Evolutionary conservation across 2,888 invertebrate species (phyloP), one percentile per base, ranked within the genome.

Genomic region (Agonopterix subpropinquella): DNA sequence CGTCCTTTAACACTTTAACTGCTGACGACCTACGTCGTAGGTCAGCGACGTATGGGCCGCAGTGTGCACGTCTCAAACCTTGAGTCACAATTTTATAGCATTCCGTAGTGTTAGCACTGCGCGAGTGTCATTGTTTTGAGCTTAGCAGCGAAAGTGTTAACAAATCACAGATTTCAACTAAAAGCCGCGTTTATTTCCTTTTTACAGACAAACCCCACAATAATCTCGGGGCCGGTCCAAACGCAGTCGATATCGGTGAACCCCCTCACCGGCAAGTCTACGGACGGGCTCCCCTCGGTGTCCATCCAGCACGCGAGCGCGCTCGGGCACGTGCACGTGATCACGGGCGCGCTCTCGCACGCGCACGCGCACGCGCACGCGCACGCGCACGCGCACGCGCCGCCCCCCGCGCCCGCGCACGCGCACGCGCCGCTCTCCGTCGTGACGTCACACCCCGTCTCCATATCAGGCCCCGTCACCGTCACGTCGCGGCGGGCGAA

Each of bases 301-400:
- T 83, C 83, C 52, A 77, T 83, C 43, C 85, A 83, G 53, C 84
- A 82, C 59, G 78, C 85, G 11, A 78, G 70, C 39, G 82, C 84
- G 0, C 62, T 82, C 7, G 87, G 88, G 1, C 80, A 80, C 60
- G 85, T 87, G 15, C 70, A 74, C 13, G 67, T 74, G 5, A 62
- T 69, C 37, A 61, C 58, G 11, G 49, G 65, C 44, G 72, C 9
- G 62, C 9, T 10, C 39, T 3, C n/a, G 10, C 9, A 72, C 8
- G 62, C 9, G 62, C 9, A 39, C 39, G 10, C n/a, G 10, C 9
- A 72, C 8, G 62, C 52, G 48, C 61, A 54, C 44, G 72, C 9
- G 62, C 9, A 10, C 39, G 10, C 39, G 10, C 9, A 4, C 37
- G 10, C 37, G 10, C 9, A 72, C 8, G 62, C 53, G 48, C 61